These are phyloP conservation scores for Oncorhynchus mykiss DNA, from an alignment of 2,113 vertebrate genomes.

Conservation along the genomic window DNA sequence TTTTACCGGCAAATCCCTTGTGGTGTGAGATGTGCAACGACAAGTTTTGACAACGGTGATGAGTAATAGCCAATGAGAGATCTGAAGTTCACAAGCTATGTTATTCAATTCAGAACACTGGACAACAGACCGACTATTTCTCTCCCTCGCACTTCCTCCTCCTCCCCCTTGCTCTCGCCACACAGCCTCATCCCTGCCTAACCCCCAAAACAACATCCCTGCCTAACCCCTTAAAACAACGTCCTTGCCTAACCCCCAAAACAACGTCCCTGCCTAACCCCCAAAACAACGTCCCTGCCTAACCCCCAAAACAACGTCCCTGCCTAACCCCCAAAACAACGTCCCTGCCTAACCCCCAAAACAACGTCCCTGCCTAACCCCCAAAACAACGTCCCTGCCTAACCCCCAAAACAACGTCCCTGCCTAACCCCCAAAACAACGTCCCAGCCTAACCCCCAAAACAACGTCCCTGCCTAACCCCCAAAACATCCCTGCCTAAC, in stretches of 20 bases:
- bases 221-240: too few relatives aligned
- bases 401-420: slow-evolving; percentile 26
- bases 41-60: too few relatives aligned
- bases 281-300: neutral
- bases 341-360: too few relatives aligned
- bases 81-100: too few relatives aligned
- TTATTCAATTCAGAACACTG: too few relatives aligned
- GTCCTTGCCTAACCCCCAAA: too few relatives aligned
- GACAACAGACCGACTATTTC: slow-evolving; percentile 56
- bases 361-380: slow-evolving; percentile 38
- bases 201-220: too few relatives aligned
- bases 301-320: too few relatives aligned
- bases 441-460: slow-evolving; percentile 38
- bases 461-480: neutral
- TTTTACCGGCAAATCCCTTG: too few relatives aligned
- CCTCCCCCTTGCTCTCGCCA: neutral
- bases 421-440: too few relatives aligned
- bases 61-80: too few relatives aligned
- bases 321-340: slow-evolving; percentile 28
- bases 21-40: too few relatives aligned
- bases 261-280: slow-evolving; percentile 8
- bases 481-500: slow-evolving; percentile 27
- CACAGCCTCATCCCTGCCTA: slow-evolving; percentile 21
- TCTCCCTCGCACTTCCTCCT: neutral
- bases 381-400: slow-evolving; percentile 32